These are phyloP conservation scores for Trachelipus rathkii DNA, from an alignment of 1,140 invertebrate genomes.

Conservation along the genomic window DNA sequence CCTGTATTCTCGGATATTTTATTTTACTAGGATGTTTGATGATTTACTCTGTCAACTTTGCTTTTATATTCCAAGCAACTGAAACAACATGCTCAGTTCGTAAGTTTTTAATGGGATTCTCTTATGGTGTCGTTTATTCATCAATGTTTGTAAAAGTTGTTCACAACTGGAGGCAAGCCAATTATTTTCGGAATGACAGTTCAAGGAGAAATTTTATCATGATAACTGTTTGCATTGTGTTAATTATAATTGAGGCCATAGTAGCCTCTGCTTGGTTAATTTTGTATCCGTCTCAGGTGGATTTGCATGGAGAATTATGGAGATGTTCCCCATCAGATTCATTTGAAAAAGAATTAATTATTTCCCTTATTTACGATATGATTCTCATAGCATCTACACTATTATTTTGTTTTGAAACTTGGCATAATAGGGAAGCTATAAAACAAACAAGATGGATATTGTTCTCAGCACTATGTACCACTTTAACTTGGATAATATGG, in stretches of 20 bases:
- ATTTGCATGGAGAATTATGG: conserved; percentile 39
- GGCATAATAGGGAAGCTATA: conserved; percentile 49
- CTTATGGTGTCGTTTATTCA: conserved; percentile 53
- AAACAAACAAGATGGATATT: conserved; percentile 55
- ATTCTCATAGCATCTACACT: conserved; percentile 52
- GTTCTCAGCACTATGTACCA: conserved; percentile 49
- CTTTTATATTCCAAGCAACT: conserved; percentile 54
- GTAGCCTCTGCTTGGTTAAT: conserved; percentile 54
- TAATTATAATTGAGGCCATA: conserved; percentile 53
- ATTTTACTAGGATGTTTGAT: conserved; percentile 54
- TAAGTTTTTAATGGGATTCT: conserved; percentile 52
- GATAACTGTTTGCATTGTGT: conserved; percentile 46
- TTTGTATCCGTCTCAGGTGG: conserved; percentile 49
- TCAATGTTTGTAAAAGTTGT: conserved; percentile 55
- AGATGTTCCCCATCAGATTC: conserved; percentile 48
- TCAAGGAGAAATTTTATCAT: neutral
- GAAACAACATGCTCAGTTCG: conserved; percentile 52
- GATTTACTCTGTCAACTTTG: conserved; percentile 53
- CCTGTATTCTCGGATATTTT: conserved; percentile 54
- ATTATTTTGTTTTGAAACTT: conserved; percentile 52
- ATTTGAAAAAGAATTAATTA: conserved; percentile 53
- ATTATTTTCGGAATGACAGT: neutral
- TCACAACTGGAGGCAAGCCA: conserved; percentile 50
- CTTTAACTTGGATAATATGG: conserved; percentile 53
- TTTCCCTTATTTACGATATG: conserved; percentile 55